phyloP scores from a whole-genome alignment of 2,113 vertebrate species.

The Ursus arctos region DNA sequence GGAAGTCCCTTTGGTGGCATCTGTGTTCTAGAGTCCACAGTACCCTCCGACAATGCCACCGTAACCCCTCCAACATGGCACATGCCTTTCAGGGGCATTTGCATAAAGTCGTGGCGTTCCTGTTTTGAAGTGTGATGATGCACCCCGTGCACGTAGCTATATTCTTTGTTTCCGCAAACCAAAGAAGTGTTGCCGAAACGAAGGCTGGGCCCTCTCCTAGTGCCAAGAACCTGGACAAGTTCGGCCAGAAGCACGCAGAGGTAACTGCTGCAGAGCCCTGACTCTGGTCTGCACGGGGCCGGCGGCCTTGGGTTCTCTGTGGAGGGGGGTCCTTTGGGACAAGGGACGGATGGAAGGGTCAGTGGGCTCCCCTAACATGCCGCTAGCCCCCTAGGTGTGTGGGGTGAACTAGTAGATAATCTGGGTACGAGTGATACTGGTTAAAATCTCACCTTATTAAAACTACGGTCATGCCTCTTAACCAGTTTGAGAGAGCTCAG shows the following conservation, averaged over 20 bases:
- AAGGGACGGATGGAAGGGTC: neutral
- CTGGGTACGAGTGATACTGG: neutral
- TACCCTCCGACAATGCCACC: neutral
- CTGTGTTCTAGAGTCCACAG: neutral
- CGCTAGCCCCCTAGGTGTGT: neutral
- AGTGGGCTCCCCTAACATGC: neutral
- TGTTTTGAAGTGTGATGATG: neutral
- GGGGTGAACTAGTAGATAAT: neutral
- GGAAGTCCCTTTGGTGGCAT: neutral
- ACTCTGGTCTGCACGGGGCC: neutral
- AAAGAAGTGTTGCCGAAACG: neutral
- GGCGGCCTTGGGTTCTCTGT: neutral
- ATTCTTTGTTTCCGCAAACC: conserved; percentile 7
- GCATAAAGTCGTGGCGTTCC: too few species aligned
- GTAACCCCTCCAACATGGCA: rapidly evolving
- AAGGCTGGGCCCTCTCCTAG: neutral
- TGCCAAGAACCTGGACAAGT: conserved; percentile 27
- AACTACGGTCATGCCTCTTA: neutral
- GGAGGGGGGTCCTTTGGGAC: neutral
- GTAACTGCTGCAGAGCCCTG: neutral
- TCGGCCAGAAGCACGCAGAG: conserved; percentile 1
- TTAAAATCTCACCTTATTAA: neutral
- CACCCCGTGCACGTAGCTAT: neutral
- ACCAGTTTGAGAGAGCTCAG: neutral
- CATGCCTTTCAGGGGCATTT: neutral